Base-by-base conservation (phyloP, 2,113 vertebrate species). In the Phycodurus eques region DNA sequence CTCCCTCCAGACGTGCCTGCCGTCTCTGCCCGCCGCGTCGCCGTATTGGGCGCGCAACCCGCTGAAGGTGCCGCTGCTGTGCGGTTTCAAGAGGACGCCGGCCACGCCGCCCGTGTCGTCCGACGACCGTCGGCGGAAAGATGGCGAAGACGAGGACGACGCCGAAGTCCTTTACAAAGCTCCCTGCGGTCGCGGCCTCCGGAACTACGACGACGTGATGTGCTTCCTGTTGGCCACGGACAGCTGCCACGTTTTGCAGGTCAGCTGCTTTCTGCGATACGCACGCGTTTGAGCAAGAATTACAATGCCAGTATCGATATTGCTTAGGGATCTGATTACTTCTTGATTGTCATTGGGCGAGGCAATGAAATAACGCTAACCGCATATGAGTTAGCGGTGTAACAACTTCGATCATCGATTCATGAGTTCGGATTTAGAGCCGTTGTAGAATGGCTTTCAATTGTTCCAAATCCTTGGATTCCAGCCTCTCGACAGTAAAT, bases 111-210 rank as follows among this genome's bases (percentile, higher is more conserved):
- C 71, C 62, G 39, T 33, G 33, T 80, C 68, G 0, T 1, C 43
- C 12, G 1, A 2, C 15, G 57, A 42, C 0, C 0, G 0, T 0
- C 22, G 54, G 13, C 51, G 4, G 27, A 56, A 42, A 0, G 61
- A 57, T 47, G 31, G 43, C 5, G 0, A 13, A 0, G n/a, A 64
- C 7, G 43, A n/a, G 11, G 64, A 0, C 8, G 46, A 63, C 10
- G 88, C 0, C 67, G 49, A 93, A 0, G 93, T 98, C 8, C 74
- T 91, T 59, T 99, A 99, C 61, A 95, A 91, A 85, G 87, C 96
- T 1, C 97, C 97, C 0, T 99, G 97, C 10, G 96, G 97, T 12
- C 93, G 85, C 56, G 91, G 91, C 68, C 92, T 99, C 22, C 87
- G 92, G 68, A 93, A 89, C 83, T 88, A 93, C 20, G 83, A 85